A percentile compares a stretch with the other conserved stretches of the same genome.
Evolutionary conservation across 35 echinoderm and acorn worm genomes (phyloP).

Genomic region (Ptychodera flava): DNA sequence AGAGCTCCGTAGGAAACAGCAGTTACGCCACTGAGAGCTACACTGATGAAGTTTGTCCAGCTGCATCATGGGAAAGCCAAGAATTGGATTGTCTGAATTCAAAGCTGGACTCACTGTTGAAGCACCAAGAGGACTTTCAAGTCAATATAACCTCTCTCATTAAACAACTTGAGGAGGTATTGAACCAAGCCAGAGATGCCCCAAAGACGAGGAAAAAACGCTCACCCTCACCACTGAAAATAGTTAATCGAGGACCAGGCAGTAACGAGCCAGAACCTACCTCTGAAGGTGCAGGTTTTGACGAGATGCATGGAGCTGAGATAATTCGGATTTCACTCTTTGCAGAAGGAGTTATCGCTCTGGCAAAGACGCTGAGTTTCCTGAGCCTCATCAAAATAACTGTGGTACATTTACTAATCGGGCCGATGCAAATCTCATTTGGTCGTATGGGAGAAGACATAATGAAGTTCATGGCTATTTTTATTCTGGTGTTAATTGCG

Average conservation of each 20-base stretch:
- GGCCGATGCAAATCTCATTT: constrained; percentile 15
- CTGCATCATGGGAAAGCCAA: background rate
- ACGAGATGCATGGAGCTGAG: background rate
- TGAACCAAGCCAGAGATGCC: background rate
- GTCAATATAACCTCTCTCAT: background rate
- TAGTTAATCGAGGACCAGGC: background rate
- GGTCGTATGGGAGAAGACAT: background rate
- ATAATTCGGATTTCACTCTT: constrained; percentile 20
- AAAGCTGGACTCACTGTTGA: background rate
- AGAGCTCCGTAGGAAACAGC: too few relatives aligned
- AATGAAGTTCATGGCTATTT: constrained; percentile 7
- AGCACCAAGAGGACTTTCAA: background rate
- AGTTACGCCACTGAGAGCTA: too few relatives aligned
- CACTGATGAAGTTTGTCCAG: background rate
- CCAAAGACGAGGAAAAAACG: background rate
- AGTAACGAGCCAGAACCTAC: too few relatives aligned
- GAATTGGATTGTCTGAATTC: background rate
- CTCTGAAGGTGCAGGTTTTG: background rate
- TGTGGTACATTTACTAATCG: constrained; percentile 29
- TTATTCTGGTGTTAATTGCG: constrained; percentile 13
- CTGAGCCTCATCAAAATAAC: constrained; percentile 86
- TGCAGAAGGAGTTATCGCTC: constrained; percentile 78
- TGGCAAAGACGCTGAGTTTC: constrained; percentile 88
- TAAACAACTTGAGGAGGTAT: background rate
- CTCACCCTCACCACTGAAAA: background rate